phyloP scores from a whole-genome alignment of 2,888 invertebrate genomes.

The Catocala fraxini region DNA sequence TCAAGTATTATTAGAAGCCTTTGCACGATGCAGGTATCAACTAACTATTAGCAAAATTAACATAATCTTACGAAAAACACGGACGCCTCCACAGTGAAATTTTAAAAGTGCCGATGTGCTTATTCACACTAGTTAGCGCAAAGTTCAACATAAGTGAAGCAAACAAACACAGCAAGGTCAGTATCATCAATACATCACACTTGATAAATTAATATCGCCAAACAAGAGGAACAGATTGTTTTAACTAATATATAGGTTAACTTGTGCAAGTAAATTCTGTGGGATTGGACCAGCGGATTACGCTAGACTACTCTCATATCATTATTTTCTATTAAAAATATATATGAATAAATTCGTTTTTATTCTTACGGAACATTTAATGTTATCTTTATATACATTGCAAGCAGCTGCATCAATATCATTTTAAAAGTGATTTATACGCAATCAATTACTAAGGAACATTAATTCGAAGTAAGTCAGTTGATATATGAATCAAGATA shows the following conservation, averaged over 20 bases:
- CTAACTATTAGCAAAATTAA: slow-evolving; percentile 42
- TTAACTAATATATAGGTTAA: slow-evolving; percentile 37
- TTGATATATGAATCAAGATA: slow-evolving; percentile 20
- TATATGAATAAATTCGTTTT: slow-evolving; percentile 51
- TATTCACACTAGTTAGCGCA: slow-evolving; percentile 23
- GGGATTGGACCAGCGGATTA: slow-evolving; percentile 27
- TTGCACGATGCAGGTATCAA: slow-evolving; percentile 31
- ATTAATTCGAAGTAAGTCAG: slow-evolving; percentile 26
- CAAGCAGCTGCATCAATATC: slow-evolving; percentile 52
- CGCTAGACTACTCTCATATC: slow-evolving; percentile 22
- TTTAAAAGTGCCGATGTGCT: slow-evolving; percentile 28
- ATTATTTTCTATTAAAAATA: slow-evolving; percentile 36
- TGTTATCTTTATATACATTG: slow-evolving; percentile 47
- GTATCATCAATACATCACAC: slow-evolving; percentile 33
- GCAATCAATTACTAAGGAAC: slow-evolving; percentile 31
- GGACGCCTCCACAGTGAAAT: slow-evolving; percentile 36
- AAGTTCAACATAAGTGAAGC: slow-evolving; percentile 28
- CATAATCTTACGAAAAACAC: slow-evolving; percentile 41
- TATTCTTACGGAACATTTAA: slow-evolving; percentile 49
- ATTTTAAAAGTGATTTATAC: slow-evolving; percentile 33
- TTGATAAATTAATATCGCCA: slow-evolving; percentile 46
- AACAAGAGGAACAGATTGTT: slow-evolving; percentile 46
- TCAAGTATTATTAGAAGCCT: slow-evolving; percentile 29
- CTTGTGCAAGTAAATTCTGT: slow-evolving; percentile 49
- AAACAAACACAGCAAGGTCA: slow-evolving; percentile 32